A percentile compares a stretch with the other conserved stretches of the same genome.
Evolutionary conservation across 2,797 vertebrate genomes (phyloP).

Genomic region (Poecilia velifera): DNA sequence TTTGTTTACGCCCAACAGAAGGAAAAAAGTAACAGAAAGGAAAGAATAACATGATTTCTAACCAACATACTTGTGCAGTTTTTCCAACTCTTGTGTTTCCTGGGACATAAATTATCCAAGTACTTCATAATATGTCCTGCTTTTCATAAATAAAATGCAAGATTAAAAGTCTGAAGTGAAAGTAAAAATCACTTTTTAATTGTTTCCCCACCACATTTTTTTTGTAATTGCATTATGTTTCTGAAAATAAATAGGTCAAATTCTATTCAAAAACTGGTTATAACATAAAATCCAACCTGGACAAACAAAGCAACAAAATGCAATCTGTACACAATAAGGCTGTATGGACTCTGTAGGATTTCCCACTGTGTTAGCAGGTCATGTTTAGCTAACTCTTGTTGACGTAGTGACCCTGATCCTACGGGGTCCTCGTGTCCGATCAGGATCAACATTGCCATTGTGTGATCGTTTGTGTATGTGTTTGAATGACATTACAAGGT

Average conservation of each 20-base stretch:
- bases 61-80: neutral
- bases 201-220: neutral
- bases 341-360: conserved; percentile 39
- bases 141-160: neutral
- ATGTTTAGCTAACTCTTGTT: conserved; percentile 72
- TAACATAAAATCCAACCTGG: conserved; percentile 31
- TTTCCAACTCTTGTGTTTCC: neutral
- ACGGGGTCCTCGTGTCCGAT: conserved; percentile 69
- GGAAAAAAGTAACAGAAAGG: neutral
- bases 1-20: neutral
- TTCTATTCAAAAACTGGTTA: neutral
- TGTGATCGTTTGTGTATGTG: conserved; percentile 38
- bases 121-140: neutral
- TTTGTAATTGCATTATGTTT: neutral
- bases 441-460: conserved; percentile 71
- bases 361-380: conserved; percentile 63
- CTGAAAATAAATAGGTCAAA: neutral
- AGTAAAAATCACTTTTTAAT: neutral
- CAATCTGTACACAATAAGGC: conserved; percentile 32
- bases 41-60: neutral
- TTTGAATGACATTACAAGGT: conserved; percentile 58
- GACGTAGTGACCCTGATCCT: conserved; percentile 62
- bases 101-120: neutral
- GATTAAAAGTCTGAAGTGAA: neutral
- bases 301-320: conserved; percentile 14